These are phyloP conservation scores for Drosophila triauraria DNA, from an alignment of 1,140 invertebrate species.

Conservation along the genomic window DNA sequence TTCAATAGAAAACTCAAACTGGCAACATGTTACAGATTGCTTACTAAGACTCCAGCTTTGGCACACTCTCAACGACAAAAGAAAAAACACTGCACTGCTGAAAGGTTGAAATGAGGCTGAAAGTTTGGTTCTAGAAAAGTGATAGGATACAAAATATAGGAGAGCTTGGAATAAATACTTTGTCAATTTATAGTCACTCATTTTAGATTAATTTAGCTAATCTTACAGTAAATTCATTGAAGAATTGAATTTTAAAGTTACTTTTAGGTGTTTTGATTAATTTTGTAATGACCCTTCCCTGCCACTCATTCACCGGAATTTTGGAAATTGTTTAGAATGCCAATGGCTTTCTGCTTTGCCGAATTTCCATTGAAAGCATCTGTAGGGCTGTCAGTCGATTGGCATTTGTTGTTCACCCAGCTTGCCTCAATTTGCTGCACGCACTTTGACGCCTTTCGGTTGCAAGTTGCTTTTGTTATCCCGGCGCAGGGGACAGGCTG, in stretches of 20 bases:
- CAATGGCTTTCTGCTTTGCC: slow-evolving; percentile 10
- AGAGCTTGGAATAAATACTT: background rate
- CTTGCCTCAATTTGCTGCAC: slow-evolving; percentile 58
- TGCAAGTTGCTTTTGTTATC: slow-evolving; percentile 27
- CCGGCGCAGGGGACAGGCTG: background rate
- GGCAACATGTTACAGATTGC: slow-evolving; percentile 55
- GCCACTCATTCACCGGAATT: background rate
- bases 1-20: slow-evolving; percentile 63
- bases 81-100: slow-evolving; percentile 24
- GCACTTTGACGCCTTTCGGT: slow-evolving; percentile 51
- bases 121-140: background rate
- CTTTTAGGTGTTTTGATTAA: background rate
- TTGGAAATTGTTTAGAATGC: slow-evolving; percentile 13
- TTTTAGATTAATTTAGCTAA: too few relatives aligned
- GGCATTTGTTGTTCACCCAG: slow-evolving; percentile 54
- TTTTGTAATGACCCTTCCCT: background rate
- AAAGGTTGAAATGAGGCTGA: slow-evolving; percentile 23
- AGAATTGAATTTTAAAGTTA: too few relatives aligned
- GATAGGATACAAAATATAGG: background rate
- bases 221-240: too few relatives aligned
- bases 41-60: slow-evolving; percentile 31
- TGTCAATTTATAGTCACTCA: background rate
- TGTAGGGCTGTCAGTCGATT: slow-evolving; percentile 52
- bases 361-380: slow-evolving; percentile 34
- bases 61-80: slow-evolving; percentile 6